Conservation (phyloP, 2,888 invertebrate species). For the Plebejus anna region DNA sequence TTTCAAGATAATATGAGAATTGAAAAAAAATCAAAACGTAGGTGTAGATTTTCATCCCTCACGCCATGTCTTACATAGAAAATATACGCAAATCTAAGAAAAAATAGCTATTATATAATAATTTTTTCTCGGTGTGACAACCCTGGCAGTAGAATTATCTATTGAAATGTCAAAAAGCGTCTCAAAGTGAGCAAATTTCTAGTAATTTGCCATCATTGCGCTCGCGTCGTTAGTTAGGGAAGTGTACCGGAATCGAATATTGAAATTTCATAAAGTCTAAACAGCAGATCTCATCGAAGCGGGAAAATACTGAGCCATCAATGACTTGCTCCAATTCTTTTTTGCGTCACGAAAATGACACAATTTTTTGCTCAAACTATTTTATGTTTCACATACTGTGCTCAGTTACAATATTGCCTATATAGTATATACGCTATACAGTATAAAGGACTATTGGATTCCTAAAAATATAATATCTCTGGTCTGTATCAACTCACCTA, state of each 20-base stretch:
- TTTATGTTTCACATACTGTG: background rate
- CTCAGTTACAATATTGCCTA: background rate
- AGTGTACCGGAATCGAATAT: slow-evolving; percentile 72
- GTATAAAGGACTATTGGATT: no score
- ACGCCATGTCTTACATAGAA: background rate
- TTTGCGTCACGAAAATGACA: background rate
- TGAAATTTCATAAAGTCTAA: slow-evolving; percentile 32
- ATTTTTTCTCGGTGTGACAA: slow-evolving; percentile 39
- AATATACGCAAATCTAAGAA: background rate
- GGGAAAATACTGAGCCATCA: slow-evolving; percentile 27
- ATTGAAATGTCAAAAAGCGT: slow-evolving; percentile 66
- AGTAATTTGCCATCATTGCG: slow-evolving; percentile 62
- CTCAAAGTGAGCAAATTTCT: slow-evolving; percentile 61
- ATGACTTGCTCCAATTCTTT: slow-evolving; percentile 29
- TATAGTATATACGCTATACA: background rate
- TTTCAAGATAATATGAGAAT: background rate
- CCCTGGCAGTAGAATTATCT: slow-evolving; percentile 52
- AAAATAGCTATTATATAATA: background rate
- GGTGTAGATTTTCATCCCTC: background rate
- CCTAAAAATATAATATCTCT: no score
- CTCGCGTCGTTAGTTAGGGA: slow-evolving; percentile 70
- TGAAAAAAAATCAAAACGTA: background rate
- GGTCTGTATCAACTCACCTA: no score
- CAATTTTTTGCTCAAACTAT: background rate
- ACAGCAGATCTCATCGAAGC: slow-evolving; percentile 24